A percentile compares a stretch with the other conserved stretches of the same genome.
Conservation (phyloP, 2,888 invertebrate species). For the Proisotoma minuta region DNA sequence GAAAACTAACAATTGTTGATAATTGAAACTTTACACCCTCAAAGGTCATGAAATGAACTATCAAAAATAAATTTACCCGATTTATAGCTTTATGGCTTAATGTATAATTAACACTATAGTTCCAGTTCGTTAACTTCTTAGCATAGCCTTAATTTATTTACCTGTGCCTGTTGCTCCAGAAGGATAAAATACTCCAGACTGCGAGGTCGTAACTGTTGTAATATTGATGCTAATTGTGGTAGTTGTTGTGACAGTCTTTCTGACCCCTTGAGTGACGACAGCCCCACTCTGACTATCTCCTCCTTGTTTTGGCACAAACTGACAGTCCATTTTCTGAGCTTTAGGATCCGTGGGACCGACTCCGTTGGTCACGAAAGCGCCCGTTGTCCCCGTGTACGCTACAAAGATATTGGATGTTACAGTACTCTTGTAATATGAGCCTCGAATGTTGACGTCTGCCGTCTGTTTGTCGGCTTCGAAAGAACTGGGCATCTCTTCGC, state of each 20-base stretch:
- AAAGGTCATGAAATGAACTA: too few species aligned
- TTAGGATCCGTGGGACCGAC: slow-evolving; percentile 9
- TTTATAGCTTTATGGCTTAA: too few species aligned
- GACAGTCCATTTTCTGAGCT: neutral
- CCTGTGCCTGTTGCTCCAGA: neutral
- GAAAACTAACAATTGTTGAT: neutral
- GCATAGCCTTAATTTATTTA: too few species aligned
- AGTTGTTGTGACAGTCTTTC: neutral
- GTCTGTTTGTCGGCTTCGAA: neutral
- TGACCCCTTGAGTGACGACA: neutral
- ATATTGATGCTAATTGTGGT: neutral
- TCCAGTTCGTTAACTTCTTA: too few species aligned
- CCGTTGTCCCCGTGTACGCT: neutral
- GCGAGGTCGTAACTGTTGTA: neutral
- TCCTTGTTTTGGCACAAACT: neutral
- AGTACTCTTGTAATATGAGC: neutral
- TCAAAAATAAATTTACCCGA: too few species aligned
- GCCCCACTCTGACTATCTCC: neutral
- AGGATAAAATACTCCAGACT: neutral
- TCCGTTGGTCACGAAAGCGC: neutral
- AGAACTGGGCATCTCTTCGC: neutral
- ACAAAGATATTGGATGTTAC: slow-evolving; percentile 4
- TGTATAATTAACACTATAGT: too few species aligned
- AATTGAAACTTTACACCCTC: too few species aligned
- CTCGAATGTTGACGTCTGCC: slow-evolving; percentile 1